Evolutionary conservation across 2,113 vertebrate genomes (phyloP), one percentile per base, ranked within the genome.

Genomic region (Sinocyclocheilus grahami): DNA sequence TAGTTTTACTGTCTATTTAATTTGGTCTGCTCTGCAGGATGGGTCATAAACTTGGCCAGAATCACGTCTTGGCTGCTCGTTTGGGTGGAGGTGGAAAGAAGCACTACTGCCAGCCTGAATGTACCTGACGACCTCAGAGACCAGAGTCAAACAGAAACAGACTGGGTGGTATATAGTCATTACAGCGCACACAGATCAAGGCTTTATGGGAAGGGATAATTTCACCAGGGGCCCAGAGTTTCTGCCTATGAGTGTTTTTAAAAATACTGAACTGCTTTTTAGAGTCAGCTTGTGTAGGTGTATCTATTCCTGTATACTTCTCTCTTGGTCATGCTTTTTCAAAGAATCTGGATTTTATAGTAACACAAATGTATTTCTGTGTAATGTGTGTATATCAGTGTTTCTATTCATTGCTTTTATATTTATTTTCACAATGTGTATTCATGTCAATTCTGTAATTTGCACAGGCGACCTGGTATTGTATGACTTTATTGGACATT

Each of bases 71-170:
- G 78, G 33, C 58, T 62, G 75, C 46, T 78, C 8, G 5, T 78
- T 46, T 46, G 58, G 37, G 58, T 67, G 60, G 14, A n/a, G 42
- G 58, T 67, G 60, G 37, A 82, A 18, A 82, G 78, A 65, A 82
- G 84, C 9, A 46, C 33, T 33, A 20, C 77, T 27, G 77, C 60
- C 62, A 72, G 85, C 51, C 77, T 87, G 74, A 63, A 48, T 67
- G 85, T 87, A 89, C 88, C 88, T 89, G 88, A 78, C n/a, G 78
- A 89, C 85, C 88, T 89, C 85, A 58, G 85, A 83, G 69, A 78
- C 79, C 27, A 65, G 86, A 89, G 88, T 87, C 78, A 82, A 87
- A 89, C 67, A 89, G 88, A 51, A 85, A 86, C 88, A 87, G 78
- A 79, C 88, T 87, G 88, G 88, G 88, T 89, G 88, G 88, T 72